phyloP scores from a whole-genome alignment of 2,113 vertebrate genomes.

The Phoxinus phoxinus region DNA sequence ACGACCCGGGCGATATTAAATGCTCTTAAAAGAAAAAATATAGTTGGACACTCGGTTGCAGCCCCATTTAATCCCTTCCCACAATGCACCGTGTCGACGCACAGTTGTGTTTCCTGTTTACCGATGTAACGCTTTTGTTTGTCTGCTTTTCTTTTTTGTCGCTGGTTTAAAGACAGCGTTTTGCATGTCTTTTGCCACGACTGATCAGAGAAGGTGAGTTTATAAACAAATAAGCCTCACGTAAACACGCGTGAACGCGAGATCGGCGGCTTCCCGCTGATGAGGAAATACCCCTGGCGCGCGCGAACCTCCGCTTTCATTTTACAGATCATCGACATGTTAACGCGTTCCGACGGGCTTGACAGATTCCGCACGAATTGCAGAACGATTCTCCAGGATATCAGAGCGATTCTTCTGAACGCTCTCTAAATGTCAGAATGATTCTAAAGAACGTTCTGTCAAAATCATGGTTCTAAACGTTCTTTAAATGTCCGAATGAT shows the following conservation, averaged over 20 bases:
- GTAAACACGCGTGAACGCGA: background rate
- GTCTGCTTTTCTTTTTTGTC: conserved; percentile 53
- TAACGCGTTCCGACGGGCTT: background rate
- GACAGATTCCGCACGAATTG: background rate
- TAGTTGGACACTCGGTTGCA: conserved; percentile 27
- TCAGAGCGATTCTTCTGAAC: background rate
- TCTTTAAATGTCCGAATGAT: background rate
- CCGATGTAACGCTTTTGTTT: conserved; percentile 67
- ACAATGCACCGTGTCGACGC: conserved; percentile 70
- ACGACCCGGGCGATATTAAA: background rate
- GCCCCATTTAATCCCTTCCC: conserved; percentile 77
- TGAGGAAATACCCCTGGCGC: background rate
- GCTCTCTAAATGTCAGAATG: background rate
- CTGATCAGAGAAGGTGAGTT: conserved; percentile 23
- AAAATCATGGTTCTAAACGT: background rate
- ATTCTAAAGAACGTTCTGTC: background rate
- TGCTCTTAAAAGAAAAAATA: background rate
- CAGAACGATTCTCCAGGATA: background rate
- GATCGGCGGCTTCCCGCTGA: background rate
- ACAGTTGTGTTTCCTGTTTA: conserved; percentile 75
- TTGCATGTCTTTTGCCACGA: background rate
- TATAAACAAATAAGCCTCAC: background rate
- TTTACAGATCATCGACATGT: conserved; percentile 5
- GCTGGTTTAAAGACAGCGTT: background rate
- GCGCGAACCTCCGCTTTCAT: conserved; percentile 26